Evolutionary conservation across 92 coral and sea anemone species (phyloP).

Genomic region (Zoanthus gigantus): DNA sequence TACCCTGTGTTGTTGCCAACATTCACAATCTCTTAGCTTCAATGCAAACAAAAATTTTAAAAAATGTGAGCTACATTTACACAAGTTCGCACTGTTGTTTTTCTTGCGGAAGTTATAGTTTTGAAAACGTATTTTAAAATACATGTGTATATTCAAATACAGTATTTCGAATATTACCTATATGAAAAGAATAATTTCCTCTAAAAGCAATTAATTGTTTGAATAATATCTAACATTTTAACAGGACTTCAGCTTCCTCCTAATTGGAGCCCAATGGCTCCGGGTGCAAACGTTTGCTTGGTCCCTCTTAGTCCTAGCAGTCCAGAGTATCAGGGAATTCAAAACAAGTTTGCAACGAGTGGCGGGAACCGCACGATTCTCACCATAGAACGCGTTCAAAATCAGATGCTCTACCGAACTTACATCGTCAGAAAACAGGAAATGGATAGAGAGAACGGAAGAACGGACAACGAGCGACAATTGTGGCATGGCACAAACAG

Average conservation of each 20-base stretch:
- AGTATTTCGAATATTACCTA: no score
- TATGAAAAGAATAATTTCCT: no score
- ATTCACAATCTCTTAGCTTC: no score
- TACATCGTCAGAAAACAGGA: constrained; percentile 78
- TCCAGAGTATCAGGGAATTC: constrained; percentile 71
- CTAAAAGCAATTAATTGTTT: no score
- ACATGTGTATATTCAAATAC: no score
- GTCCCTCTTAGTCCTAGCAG: constrained; percentile 17
- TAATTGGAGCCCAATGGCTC: constrained; percentile 38
- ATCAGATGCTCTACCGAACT: constrained; percentile 73
- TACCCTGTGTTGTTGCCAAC: no score
- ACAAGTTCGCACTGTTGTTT: no score
- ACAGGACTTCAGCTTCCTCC: constrained; percentile 26
- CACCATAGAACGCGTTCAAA: constrained; percentile 84
- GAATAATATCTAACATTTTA: not conserved
- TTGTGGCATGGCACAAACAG: constrained; percentile 88
- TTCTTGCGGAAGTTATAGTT: no score
- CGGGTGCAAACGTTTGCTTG: constrained; percentile 8
- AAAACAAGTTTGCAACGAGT: constrained; percentile 40
- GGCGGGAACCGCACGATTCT: constrained; percentile 45
- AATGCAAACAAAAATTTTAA: no score
- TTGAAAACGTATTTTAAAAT: no score
- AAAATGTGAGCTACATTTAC: no score
- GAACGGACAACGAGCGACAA: constrained; percentile 70
- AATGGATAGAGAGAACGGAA: constrained; percentile 77